These are phyloP conservation scores for Onychostoma macrolepis DNA, from an alignment of 2,113 vertebrate species.

Conservation along the genomic window DNA sequence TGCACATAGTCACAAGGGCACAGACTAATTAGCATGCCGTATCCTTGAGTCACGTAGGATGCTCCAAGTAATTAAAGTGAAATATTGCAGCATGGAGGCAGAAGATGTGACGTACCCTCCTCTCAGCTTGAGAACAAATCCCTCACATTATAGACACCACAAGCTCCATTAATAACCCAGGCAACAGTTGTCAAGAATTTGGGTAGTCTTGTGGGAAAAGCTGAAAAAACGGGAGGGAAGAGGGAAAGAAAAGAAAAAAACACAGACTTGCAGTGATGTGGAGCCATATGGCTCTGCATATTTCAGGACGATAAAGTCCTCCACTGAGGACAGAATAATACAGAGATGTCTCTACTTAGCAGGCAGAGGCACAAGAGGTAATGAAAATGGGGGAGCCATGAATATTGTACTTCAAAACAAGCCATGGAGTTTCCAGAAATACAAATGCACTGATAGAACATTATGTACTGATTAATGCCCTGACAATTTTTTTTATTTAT, in stretches of 20 bases:
- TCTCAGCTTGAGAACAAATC: constrained; percentile 60
- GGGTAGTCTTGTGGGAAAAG: constrained; percentile 46
- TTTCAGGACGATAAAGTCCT: constrained; percentile 53
- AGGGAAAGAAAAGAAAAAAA: constrained; percentile 36
- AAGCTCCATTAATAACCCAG: constrained; percentile 59
- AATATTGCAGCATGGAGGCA: constrained; percentile 68
- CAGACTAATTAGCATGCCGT: constrained; percentile 52
- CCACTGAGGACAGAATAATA: constrained; percentile 20
- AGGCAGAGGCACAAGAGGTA: constrained; percentile 4
- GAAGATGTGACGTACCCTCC: constrained; percentile 63
- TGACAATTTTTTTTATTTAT: neutral
- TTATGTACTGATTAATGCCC: neutral
- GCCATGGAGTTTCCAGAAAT: neutral
- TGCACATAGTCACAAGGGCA: constrained; percentile 38
- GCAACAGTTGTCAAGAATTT: constrained; percentile 54
- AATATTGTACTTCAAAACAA: neutral
- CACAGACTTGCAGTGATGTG: constrained; percentile 39
- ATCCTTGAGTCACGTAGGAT: constrained; percentile 58
- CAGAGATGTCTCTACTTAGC: neutral
- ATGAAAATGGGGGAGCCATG: neutral
- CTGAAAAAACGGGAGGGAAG: constrained; percentile 36
- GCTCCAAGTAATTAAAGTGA: constrained; percentile 82
- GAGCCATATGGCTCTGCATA: constrained; percentile 64
- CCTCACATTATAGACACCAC: constrained; percentile 54
- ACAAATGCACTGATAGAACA: neutral